Evolutionary conservation across 1,140 invertebrate species (phyloP), one percentile per base, ranked within the genome.

Genomic region (Pararge aegeria): DNA sequence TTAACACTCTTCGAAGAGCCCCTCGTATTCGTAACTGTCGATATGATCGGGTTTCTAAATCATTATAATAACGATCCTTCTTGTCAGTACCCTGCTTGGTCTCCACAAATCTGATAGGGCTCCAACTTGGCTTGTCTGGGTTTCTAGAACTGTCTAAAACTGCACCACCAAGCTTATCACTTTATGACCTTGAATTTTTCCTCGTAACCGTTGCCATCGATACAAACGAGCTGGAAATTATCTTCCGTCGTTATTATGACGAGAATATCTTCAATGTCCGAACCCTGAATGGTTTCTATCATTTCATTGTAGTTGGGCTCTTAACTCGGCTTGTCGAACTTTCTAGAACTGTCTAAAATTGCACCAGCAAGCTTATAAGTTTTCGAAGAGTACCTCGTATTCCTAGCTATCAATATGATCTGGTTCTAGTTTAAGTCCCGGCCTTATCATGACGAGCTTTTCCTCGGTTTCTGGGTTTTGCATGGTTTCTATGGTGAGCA

Each of bases 401-500:
- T 74, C 68, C 73, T 85, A 84, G 74, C 77, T 84, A 59, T 88
- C 82, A 0, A 70, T 60, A 16, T 72, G 75, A 44, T 82, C 80
- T 0, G 80, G 64, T 34, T 88, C 83, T 48, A 85, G 44, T 58
- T 89, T 85, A 29, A 67, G 53, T 1, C 72, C 73, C 6, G 78
- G 80, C 13, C 83, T 56, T 55, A 85, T 73, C 71, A 89, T 73
- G 16, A 89, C 80, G 12, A 88, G 68, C 38, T 89, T 84, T 42
- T 90, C 85, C 27, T 90, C 86, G 5, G 77, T 72, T 10, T 65
- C 66, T 18, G 86, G 82, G 0, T 68, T 68, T 0, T 85, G 87
- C 16, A 90, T 84, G 2, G 89, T 90, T 52, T 90, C 87, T 37
- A 91, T 90, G 13, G 89, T 90, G 5, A 91, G 65, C 76, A 89